A percentile compares a stretch with the other conserved stretches of the same genome.
These are phyloP conservation scores for Stenodera caucasica DNA, from an alignment of 2,888 invertebrate genomes.

Conservation along the genomic window DNA sequence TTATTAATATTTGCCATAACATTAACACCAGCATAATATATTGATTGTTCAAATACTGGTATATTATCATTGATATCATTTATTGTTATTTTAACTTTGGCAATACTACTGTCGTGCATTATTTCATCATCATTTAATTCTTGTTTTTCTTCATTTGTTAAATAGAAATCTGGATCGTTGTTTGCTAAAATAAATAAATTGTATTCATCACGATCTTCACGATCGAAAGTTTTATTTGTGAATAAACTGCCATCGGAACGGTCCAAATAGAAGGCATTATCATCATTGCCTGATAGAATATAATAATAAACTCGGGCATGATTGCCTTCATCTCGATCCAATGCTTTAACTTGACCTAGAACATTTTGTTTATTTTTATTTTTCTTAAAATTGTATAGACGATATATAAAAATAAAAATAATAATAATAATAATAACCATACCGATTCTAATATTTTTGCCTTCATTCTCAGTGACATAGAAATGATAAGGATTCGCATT, in stretches of 20 bases:
- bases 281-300: slow-evolving; percentile 75
- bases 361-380: background rate
- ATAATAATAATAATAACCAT: slow-evolving; percentile 42
- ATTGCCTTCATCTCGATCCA: slow-evolving; percentile 77
- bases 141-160: slow-evolving; percentile 57
- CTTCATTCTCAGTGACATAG: slow-evolving; percentile 71
- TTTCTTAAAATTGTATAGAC: too few species aligned
- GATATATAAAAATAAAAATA: too few species aligned
- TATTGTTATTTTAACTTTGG: slow-evolving; percentile 71
- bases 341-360: slow-evolving; percentile 68
- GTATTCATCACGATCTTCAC: slow-evolving; percentile 76
- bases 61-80: slow-evolving; percentile 85
- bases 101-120: slow-evolving; percentile 66
- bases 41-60: slow-evolving; percentile 59
- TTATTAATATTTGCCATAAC: slow-evolving; percentile 77
- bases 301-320: slow-evolving; percentile 85
- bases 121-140: slow-evolving; percentile 54
- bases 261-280: slow-evolving; percentile 76
- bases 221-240: slow-evolving; percentile 78
- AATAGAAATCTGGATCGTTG: slow-evolving; percentile 76
- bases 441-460: slow-evolving; percentile 67
- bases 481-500: slow-evolving; percentile 68
- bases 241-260: slow-evolving; percentile 78
- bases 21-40: slow-evolving; percentile 65
- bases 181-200: slow-evolving; percentile 79